Evolutionary conservation across 2,888 invertebrate species (phyloP).

Genomic region (Rhamphomyia laevipes): DNA sequence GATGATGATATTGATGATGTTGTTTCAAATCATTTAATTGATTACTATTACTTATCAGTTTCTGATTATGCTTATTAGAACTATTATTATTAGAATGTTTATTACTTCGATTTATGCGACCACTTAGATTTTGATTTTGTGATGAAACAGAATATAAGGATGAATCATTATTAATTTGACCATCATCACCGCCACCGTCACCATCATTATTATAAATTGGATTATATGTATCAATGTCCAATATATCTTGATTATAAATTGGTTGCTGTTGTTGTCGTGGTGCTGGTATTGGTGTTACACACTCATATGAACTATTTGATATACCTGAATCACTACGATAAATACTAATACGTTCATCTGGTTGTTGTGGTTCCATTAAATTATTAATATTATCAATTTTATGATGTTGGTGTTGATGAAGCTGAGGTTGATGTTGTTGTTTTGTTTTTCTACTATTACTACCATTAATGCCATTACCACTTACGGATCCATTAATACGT

Average conservation of each 20-base stretch:
- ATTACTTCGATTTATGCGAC: conserved; percentile 17
- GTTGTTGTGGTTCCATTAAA: conserved; percentile 26
- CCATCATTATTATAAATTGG: conserved; percentile 12
- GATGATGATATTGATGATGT: conserved; percentile 17
- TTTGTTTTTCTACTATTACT: conserved; percentile 18
- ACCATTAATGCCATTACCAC: conserved; percentile 1
- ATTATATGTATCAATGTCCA: conserved; percentile 26
- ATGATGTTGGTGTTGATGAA: conserved; percentile 23
- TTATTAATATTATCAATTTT: conserved; percentile 26
- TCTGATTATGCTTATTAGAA: too few relatives aligned
- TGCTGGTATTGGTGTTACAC: conserved; percentile 38
- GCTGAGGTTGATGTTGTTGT: conserved; percentile 31
- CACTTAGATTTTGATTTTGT: conserved; percentile 22
- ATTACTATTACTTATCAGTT: conserved; percentile 9
- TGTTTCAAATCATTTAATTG: conserved; percentile 13
- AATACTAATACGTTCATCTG: conserved; percentile 30
- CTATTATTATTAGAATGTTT: conserved; percentile 2
- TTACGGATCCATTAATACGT: not conserved
- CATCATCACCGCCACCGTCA: not conserved
- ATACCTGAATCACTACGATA: conserved; percentile 38
- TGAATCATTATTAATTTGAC: not conserved
- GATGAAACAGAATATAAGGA: too few relatives aligned
- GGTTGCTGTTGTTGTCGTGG: conserved; percentile 17
- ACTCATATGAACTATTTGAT: conserved; percentile 42
- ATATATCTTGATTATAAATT: conserved; percentile 25